phyloP scores from a whole-genome alignment of 2,797 vertebrate genomes.

The Decapterus maruadsi region DNA sequence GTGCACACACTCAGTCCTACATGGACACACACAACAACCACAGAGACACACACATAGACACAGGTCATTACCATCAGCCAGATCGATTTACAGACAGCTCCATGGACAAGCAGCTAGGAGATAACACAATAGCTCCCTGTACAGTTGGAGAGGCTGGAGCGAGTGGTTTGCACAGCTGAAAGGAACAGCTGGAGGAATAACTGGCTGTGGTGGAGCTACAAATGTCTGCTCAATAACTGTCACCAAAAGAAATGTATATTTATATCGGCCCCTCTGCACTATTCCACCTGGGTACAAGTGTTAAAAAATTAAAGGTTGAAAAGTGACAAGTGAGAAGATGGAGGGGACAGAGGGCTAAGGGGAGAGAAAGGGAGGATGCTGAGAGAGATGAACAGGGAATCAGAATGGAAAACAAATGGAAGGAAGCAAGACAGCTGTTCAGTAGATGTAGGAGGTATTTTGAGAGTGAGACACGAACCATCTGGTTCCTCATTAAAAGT shows the following conservation, averaged over 20 bases:
- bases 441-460: background rate
- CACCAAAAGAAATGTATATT: slow-evolving; percentile 42
- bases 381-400: background rate
- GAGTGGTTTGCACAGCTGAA: slow-evolving; percentile 64
- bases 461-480: slow-evolving; percentile 16
- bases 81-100: slow-evolving; percentile 65
- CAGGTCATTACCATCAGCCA: slow-evolving; percentile 54
- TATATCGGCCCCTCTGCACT: slow-evolving; percentile 13
- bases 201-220: slow-evolving; percentile 14
- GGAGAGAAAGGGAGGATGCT: background rate
- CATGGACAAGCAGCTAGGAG: slow-evolving; percentile 41
- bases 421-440: slow-evolving; percentile 9
- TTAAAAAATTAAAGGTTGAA: slow-evolving; percentile 28
- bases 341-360: background rate
- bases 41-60: slow-evolving; percentile 26
- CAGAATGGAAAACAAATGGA: slow-evolving; percentile 3
- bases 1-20: slow-evolving; percentile 16
- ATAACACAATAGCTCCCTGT: slow-evolving; percentile 57
- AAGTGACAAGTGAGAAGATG: slow-evolving; percentile 3
- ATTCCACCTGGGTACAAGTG: slow-evolving; percentile 26
- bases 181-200: slow-evolving; percentile 67
- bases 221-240: slow-evolving; percentile 39
- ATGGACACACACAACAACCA: slow-evolving; percentile 30
- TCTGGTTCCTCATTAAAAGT: slow-evolving; percentile 35
- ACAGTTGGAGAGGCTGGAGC: slow-evolving; percentile 36